These are phyloP conservation scores for Drosophila kanapiae DNA, from an alignment of 1,140 invertebrate species.

Conservation along the genomic window DNA sequence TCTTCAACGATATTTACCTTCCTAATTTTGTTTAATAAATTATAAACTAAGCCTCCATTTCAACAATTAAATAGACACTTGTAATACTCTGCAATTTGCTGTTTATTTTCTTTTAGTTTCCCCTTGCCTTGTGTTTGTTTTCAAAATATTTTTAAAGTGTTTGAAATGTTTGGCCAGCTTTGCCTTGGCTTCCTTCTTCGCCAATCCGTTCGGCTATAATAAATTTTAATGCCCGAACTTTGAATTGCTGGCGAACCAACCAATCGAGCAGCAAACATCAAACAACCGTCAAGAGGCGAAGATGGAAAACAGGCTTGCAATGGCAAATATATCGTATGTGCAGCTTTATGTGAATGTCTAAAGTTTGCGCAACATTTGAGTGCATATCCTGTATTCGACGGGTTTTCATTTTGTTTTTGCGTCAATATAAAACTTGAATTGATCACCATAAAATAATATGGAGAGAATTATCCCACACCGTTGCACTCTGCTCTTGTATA, in stretches of 20 bases:
- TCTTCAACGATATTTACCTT: too few relatives aligned
- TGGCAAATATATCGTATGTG: conserved; percentile 7
- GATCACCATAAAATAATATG: conserved; percentile 29
- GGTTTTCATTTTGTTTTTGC: conserved; percentile 4
- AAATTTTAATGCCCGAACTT: conserved; percentile 45
- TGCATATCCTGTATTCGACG: conserved; percentile 30
- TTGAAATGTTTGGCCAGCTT: not conserved
- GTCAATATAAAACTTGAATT: conserved; percentile 18
- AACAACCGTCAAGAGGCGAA: conserved; percentile 37
- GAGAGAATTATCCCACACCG: not conserved
- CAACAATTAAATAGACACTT: too few relatives aligned
- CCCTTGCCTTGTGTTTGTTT: not conserved
- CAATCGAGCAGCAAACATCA: conserved; percentile 40
- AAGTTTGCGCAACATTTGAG: conserved; percentile 48
- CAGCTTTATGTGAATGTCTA: not conserved
- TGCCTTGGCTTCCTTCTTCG: conserved; percentile 30
- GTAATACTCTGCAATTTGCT: not conserved
- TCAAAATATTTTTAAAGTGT: not conserved
- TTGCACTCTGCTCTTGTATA: conserved; percentile 13
- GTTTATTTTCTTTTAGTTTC: too few relatives aligned
- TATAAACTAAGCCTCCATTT: too few relatives aligned
- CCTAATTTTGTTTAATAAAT: too few relatives aligned
- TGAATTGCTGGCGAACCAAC: conserved; percentile 38
- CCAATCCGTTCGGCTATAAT: conserved; percentile 33
- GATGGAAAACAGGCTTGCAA: conserved; percentile 38